Conservation (phyloP, 1,140 invertebrate species). For the Chymomyza costata region DNA sequence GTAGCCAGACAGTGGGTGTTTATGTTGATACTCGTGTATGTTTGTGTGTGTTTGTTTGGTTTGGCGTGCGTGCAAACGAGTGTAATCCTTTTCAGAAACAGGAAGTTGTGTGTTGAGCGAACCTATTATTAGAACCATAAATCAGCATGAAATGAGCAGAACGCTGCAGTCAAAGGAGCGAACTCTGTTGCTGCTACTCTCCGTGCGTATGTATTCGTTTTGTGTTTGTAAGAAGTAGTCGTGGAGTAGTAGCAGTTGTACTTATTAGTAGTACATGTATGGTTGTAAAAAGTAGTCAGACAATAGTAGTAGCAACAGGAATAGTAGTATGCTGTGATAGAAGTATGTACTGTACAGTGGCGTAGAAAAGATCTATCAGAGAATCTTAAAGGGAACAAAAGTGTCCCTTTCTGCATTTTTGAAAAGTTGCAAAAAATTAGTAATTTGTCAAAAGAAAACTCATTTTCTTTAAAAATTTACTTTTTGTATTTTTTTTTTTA, state of each 20-base stretch:
- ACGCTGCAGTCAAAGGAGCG: constrained; percentile 38
- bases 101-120: constrained; percentile 62
- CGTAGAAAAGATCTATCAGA: too few species aligned
- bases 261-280: constrained; percentile 11
- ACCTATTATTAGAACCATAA: constrained; percentile 75
- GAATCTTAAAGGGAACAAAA: too few species aligned
- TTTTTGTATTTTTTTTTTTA: too few species aligned
- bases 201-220: constrained; percentile 32
- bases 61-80: constrained; percentile 24
- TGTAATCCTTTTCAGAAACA: constrained; percentile 65
- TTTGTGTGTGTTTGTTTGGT: constrained; percentile 11
- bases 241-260: constrained; percentile 3
- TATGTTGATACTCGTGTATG: constrained; percentile 12
- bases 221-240: not conserved
- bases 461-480: too few species aligned
- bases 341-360: constrained; percentile 14
- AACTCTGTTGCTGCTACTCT: constrained; percentile 32
- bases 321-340: constrained; percentile 27
- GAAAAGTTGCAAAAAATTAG: too few species aligned
- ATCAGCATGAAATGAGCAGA: constrained; percentile 74
- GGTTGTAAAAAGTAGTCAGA: constrained; percentile 16
- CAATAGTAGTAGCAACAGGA: constrained; percentile 30
- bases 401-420: too few species aligned
- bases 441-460: too few species aligned
- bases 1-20: constrained; percentile 9